Base-by-base conservation (phyloP, 2,888 invertebrate genomes). In the Andrena camellia region DNA sequence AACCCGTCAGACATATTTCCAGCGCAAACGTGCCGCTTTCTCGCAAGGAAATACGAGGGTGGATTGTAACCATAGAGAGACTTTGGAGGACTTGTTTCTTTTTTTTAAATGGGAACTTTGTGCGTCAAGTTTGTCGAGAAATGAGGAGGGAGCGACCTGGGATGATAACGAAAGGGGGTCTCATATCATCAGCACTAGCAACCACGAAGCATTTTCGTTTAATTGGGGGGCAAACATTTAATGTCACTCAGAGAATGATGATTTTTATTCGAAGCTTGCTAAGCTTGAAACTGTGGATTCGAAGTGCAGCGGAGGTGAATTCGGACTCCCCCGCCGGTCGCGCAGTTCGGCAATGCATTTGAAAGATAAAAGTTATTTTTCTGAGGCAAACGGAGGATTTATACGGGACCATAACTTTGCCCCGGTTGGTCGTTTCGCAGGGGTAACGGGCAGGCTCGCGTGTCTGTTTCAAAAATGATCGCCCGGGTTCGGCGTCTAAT, bases 401-500 rank as follows among this genome's bases (percentile, higher is more conserved):
- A 70, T 68, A 69, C 7, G 17, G 26, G 26, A 4, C 42, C 62
- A 0, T 70, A 75, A 75, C 50, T 70, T 35, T 17, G 17, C 17
- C 7, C 17, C 7, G 68, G 10, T 2, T 17, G 2, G 17, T 62
- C 50, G 5, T 8, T 42, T 42, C 42, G 42, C 42, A 0, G 42
- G 13, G 42, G 42, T 0, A 42, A 42, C 42, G 17, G 42, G 42
- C 42, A 42, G 42, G 13, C 42, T 17, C 1, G 42, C 17, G 42
- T 42, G 42, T 42, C 42, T 42, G 42, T 42, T 42, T 42, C 42
- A 3, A 13, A 54, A 23, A 29, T 33, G 23, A 23, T 33, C 23
- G n/a, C 68, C 67, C 17, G 13, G 29, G 31, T 10, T 66, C 17
- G 42, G 42, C 35, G 17, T 67, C 23, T 74, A 74, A 67, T 68